These are phyloP conservation scores for Pollenia griseotomentosa DNA, from an alignment of 2,888 invertebrate species.

Conservation along the genomic window DNA sequence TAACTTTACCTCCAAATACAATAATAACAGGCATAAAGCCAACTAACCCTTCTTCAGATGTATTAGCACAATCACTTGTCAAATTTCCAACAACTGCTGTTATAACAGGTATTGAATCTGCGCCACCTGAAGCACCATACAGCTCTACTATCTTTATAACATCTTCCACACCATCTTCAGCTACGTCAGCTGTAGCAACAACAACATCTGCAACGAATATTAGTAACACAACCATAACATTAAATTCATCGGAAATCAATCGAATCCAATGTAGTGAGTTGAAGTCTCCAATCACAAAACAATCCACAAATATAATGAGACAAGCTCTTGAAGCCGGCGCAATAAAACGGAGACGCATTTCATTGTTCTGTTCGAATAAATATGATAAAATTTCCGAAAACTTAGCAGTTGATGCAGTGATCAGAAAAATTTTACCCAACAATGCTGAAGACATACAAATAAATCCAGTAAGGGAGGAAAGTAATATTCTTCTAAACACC, in stretches of 20 bases:
- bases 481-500: neutral
- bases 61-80: constrained; percentile 5
- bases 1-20: constrained; percentile 52
- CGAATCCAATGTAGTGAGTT: neutral
- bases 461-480: constrained; percentile 19
- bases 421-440: constrained; percentile 70
- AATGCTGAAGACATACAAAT: constrained; percentile 63
- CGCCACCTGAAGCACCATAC: constrained; percentile 72
- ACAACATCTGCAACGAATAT: neutral
- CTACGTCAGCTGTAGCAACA: neutral
- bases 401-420: constrained; percentile 73
- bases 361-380: constrained; percentile 63
- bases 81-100: constrained; percentile 67
- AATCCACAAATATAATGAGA: neutral
- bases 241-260: constrained; percentile 1
- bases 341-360: constrained; percentile 72
- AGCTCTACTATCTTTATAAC: constrained; percentile 73
- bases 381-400: constrained; percentile 67
- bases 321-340: constrained; percentile 9
- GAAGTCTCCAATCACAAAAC: neutral
- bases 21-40: constrained; percentile 58
- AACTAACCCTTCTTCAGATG: neutral
- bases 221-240: neutral
- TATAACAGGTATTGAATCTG: constrained; percentile 70
- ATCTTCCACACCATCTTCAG: neutral